A percentile compares a stretch with the other conserved stretches of the same genome.
These are phyloP conservation scores for Atta cephalotes DNA, from an alignment of 1,140 invertebrate species.

Conservation along the genomic window DNA sequence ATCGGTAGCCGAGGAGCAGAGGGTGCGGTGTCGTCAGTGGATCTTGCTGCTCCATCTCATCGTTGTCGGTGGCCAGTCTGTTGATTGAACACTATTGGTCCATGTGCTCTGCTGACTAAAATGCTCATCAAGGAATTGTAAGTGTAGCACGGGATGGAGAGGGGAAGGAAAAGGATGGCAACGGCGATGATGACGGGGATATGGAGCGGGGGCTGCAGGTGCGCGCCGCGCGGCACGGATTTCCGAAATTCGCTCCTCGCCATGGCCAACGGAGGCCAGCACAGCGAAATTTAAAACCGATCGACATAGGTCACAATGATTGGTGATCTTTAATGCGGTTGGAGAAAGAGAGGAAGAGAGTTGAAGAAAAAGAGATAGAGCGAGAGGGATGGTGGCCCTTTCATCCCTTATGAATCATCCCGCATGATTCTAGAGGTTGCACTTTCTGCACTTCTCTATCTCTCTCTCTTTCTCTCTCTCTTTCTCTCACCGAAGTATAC, in stretches of 20 bases:
- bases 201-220: not conserved
- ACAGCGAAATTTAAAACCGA: constrained; percentile 67
- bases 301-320: constrained; percentile 59
- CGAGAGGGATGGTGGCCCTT: constrained; percentile 24
- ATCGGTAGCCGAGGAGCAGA: constrained; percentile 57
- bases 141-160: constrained; percentile 67
- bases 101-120: constrained; percentile 79
- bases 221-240: not conserved
- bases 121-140: constrained; percentile 86
- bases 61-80: constrained; percentile 61
- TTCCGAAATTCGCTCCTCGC: not conserved
- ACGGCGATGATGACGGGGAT: not conserved
- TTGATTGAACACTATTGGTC: constrained; percentile 69
- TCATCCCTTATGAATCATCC: constrained; percentile 68
- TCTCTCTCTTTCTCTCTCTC: not conserved
- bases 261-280: constrained; percentile 36
- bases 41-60: constrained; percentile 2
- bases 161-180: not conserved
- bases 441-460: constrained; percentile 25
- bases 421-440: constrained; percentile 40
- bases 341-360: constrained; percentile 56
- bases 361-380: constrained; percentile 39
- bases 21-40: constrained; percentile 8
- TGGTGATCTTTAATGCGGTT: constrained; percentile 78
- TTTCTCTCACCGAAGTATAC: not conserved